Evolutionary conservation across 2,797 vertebrate species (phyloP), one percentile per base, ranked within the genome.

Genomic region (Sebastes hopkinsi): DNA sequence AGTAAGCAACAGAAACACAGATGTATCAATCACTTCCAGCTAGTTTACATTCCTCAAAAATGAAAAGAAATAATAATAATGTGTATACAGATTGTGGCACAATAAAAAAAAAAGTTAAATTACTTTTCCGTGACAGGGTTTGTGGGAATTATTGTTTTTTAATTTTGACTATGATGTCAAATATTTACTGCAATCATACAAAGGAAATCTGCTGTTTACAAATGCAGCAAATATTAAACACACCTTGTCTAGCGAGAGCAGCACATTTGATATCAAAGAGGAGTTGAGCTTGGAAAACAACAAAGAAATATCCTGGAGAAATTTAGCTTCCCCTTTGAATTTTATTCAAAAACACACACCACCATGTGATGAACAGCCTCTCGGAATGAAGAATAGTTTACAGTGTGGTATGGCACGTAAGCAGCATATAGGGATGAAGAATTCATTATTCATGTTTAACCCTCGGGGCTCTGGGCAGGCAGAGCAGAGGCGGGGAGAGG

Each of bases 381-480:
- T 67, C 46, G 30, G 64, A 60, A 10, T 8, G 50, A 76, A 52
- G 30, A 80, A n/a, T 2, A 23, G 80, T 69, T 64, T 67, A 22
- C 9, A 5, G 22, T 78, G 22, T 78, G 86, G 32, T 80, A 13
- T 30, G 61, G 81, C 87, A 76, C 77, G 86, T 87, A 76, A 78
- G 85, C 76, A 76, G 79, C 77, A 77, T 87, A 86, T 75, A 88
- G 74, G 75, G 83, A 89, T 67, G 38, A 73, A 72, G 71, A 74
- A 91, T 95, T 87, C 77, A 94, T 93, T 90, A 93, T 93, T 95
- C 82, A 92, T 93, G 89, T 83, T 90, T 83, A 91, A 87, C 86
- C 92, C 87, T 82, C 27, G 2, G 82, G 91, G 85, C 75, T 87
- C 36, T 78, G 75, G 88, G 89, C 80, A 74, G 76, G 87, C 74